A percentile compares a stretch with the other conserved stretches of the same genome.
These are phyloP conservation scores for Desoria tigrina DNA, from an alignment of 2,888 invertebrate species.

Conservation along the genomic window DNA sequence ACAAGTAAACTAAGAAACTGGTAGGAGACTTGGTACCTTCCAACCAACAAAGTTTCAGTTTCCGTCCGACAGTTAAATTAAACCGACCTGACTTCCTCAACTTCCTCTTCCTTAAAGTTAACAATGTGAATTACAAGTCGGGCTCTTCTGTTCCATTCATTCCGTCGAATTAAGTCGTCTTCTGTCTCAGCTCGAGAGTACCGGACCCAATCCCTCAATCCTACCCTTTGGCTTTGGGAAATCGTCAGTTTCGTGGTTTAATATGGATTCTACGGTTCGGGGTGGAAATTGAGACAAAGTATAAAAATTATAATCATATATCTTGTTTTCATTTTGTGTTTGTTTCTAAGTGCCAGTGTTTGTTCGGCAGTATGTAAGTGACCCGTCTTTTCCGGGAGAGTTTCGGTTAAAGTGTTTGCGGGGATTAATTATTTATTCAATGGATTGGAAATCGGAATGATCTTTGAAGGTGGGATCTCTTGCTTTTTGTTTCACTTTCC, in stretches of 20 bases:
- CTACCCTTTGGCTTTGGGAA: too few species aligned
- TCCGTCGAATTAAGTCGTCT: constrained; percentile 18
- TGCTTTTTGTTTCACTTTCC: too few species aligned
- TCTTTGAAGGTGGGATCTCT: constrained; percentile 15
- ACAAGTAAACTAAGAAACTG: background rate
- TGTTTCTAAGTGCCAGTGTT: too few species aligned
- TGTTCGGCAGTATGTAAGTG: too few species aligned
- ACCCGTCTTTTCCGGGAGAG: too few species aligned
- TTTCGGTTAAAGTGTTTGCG: too few species aligned
- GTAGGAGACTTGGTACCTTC: too few species aligned
- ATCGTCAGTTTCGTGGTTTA: too few species aligned
- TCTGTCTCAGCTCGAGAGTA: background rate
- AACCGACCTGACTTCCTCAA: constrained; percentile 5
- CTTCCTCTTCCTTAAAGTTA: constrained; percentile 18
- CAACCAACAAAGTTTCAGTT: constrained; percentile 12
- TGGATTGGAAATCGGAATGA: constrained; percentile 18
- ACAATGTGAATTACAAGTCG: constrained; percentile 15
- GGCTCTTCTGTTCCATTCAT: constrained; percentile 15
- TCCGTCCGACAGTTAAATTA: constrained; percentile 16
- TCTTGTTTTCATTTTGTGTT: too few species aligned
- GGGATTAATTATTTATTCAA: constrained; percentile 11
- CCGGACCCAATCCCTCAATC: background rate
- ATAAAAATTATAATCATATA: too few species aligned
- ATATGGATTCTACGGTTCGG: too few species aligned
- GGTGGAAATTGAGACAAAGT: too few species aligned